Evolutionary conservation across 1,140 invertebrate species (phyloP), one percentile per base, ranked within the genome.

Genomic region (Drosophila virilis): DNA sequence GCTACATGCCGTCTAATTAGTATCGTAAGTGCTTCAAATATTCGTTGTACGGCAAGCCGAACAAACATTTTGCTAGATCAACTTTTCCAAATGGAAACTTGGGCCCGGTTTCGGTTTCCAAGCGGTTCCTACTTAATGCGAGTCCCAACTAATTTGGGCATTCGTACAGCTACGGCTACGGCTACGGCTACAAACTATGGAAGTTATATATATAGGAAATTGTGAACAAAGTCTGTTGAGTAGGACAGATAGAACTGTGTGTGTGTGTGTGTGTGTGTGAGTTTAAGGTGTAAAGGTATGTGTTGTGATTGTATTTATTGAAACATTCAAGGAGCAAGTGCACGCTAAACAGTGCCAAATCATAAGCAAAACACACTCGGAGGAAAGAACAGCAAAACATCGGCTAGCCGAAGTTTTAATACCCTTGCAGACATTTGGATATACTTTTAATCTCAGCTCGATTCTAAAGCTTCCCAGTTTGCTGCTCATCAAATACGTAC

Each of bases 131-230:
- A 28, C 33, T 50, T 35, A 17, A 35, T 58, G 52, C 3, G 50
- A 37, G 22, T 13, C 52, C 68, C 73, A 71, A 71, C 73, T 75
- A 75, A 51, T 45, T 75, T 75, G 73, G 67, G 45, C 13, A 42
- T 42, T n/a, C n/a, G n/a, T 7, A 67, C 15, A 65, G 43, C 51
- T 71, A 65, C 52, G 46, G 9, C 59, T 62, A 70, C 59, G 43
- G 43, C 33, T 38, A 55, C 35, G 10, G 10, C 45, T 67, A 67
- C 45, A 43, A 28, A 61, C 22, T 28, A 28, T 28, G 4, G 22
- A 28, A 5, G 22, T 28, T 71, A 65, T 57, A 46, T 60, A 67
- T 67, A 54, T 67, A 10, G 32, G 7, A 37, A 72, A 38, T 66
- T 42, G 64, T 73, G 55, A 68, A 59, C 48, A 73, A 48, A 28